phyloP scores from a whole-genome alignment of 2,888 invertebrate species.

The Andrena camellia region DNA sequence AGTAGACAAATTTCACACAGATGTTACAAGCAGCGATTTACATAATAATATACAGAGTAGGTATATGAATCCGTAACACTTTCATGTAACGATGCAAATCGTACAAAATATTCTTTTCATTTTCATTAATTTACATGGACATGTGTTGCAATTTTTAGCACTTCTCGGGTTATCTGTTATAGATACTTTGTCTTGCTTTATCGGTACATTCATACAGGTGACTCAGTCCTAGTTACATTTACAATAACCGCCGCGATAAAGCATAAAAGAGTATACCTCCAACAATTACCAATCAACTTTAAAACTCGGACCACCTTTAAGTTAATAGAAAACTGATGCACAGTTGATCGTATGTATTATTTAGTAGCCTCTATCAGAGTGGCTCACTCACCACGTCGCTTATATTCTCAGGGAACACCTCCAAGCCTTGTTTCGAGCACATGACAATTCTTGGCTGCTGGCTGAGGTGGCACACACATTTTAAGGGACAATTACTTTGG shows the following conservation, averaged over 20 bases:
- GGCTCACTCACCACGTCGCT: constrained; percentile 77
- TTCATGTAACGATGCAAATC: too few species aligned
- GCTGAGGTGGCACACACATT: constrained; percentile 76
- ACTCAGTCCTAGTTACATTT: constrained; percentile 39
- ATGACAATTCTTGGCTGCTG: constrained; percentile 72
- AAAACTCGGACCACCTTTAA: too few species aligned
- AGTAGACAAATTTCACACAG: too few species aligned
- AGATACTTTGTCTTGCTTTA: not conserved
- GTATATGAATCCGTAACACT: too few species aligned
- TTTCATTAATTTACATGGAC: not conserved
- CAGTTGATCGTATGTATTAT: not conserved
- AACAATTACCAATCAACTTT: not conserved
- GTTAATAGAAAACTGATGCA: not conserved
- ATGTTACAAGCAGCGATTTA: too few species aligned
- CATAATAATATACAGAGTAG: too few species aligned
- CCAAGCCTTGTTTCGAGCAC: constrained; percentile 76
- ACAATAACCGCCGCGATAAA: constrained; percentile 46
- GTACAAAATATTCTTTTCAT: not conserved
- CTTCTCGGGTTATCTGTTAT: constrained; percentile 2
- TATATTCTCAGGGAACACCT: constrained; percentile 76
- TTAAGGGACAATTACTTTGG: constrained; percentile 73
- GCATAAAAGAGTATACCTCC: not conserved
- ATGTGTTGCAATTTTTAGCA: not conserved
- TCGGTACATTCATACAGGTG: constrained; percentile 33
- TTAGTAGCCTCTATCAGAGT: not conserved